A percentile compares a stretch with the other conserved stretches of the same genome.
Conservation (phyloP, 2,888 invertebrate species). For the Dicycla oo region DNA sequence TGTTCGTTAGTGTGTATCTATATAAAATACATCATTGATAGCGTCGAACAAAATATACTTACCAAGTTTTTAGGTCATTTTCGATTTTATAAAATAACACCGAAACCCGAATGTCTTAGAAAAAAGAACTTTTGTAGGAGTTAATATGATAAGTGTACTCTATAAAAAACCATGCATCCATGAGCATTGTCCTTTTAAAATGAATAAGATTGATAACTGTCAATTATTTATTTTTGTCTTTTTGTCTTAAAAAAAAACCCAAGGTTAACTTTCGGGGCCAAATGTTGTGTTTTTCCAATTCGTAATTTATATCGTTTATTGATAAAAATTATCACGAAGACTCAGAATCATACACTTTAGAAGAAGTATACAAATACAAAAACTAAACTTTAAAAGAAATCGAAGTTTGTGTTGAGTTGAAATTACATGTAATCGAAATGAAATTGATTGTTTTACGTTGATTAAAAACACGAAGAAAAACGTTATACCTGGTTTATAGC, state of each 20-base stretch:
- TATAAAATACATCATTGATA: too few relatives aligned
- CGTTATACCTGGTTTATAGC: constrained; percentile 19
- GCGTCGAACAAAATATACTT: too few relatives aligned
- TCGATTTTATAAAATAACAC: too few relatives aligned
- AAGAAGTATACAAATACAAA: background rate
- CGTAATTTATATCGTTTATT: background rate
- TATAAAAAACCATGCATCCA: too few relatives aligned
- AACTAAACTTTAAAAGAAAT: background rate
- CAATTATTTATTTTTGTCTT: background rate
- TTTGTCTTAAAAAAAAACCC: background rate
- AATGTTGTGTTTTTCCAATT: constrained; percentile 16
- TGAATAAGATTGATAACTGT: background rate
- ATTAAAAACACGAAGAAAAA: constrained; percentile 34
- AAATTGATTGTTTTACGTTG: constrained; percentile 26
- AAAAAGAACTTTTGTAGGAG: too few relatives aligned
- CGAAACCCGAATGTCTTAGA: too few relatives aligned
- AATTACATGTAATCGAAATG: background rate
- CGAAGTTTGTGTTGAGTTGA: background rate
- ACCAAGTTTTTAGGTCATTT: too few relatives aligned
- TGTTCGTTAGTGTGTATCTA: too few relatives aligned
- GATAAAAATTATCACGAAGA: constrained; percentile 17
- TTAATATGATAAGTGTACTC: too few relatives aligned
- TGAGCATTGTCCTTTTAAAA: too few relatives aligned
- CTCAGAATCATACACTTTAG: background rate
- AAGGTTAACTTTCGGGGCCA: background rate